phyloP scores from a whole-genome alignment of 2,888 invertebrate species.

The Drosophila macrospina region DNA sequence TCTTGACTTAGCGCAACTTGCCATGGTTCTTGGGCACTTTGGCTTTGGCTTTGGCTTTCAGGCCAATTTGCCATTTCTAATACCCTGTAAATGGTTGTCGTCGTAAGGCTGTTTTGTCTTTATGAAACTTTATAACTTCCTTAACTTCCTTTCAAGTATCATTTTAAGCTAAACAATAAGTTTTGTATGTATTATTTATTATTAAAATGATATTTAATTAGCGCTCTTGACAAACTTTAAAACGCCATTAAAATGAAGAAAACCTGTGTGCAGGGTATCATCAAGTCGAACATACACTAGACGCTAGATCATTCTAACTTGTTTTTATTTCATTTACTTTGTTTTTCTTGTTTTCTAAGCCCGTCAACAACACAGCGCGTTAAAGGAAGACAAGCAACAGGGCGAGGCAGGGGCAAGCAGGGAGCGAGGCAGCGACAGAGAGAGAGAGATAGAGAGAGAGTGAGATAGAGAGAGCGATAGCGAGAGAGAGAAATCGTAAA shows the following conservation, averaged over 20 bases:
- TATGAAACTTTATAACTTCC: no score
- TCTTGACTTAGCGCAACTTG: conserved; percentile 1
- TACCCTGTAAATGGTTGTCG: background rate
- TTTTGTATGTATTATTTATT: no score
- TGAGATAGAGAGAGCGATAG: conserved; percentile 20
- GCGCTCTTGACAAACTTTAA: no score
- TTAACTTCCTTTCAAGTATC: no score
- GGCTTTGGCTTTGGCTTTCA: conserved; percentile 32
- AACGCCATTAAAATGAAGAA: background rate
- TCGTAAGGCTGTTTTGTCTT: background rate
- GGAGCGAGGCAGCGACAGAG: background rate
- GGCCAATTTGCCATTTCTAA: conserved; percentile 48
- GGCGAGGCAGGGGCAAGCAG: background rate
- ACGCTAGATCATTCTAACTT: conserved; percentile 20
- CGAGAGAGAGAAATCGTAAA: conserved; percentile 58
- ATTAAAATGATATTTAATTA: no score
- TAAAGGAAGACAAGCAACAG: conserved; percentile 49
- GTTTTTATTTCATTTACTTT: conserved; percentile 19
- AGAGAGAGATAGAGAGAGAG: conserved; percentile 3
- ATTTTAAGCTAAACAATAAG: no score
- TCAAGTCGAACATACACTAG: background rate
- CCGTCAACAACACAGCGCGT: conserved; percentile 36
- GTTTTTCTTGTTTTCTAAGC: conserved; percentile 19
- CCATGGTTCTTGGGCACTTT: conserved; percentile 36
- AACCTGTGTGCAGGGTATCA: conserved; percentile 18